These are phyloP conservation scores for Eupeodes latifasciatus DNA, from an alignment of 2,888 invertebrate species.

Conservation along the genomic window DNA sequence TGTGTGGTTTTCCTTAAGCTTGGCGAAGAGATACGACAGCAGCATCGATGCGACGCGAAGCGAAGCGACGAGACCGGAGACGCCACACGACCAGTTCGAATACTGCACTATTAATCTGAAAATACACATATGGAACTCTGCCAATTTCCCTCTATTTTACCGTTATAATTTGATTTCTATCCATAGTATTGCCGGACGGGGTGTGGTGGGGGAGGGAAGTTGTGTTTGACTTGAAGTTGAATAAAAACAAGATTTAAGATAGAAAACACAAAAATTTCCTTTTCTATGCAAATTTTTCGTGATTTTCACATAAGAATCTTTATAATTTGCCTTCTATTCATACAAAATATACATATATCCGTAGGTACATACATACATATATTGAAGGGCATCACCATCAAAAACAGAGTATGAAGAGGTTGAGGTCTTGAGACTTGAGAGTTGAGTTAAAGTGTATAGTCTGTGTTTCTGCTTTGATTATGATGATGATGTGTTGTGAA, in stretches of 20 bases:
- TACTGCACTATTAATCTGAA: slow-evolving; percentile 37
- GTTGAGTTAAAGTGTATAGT: neutral
- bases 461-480: slow-evolving; percentile 7
- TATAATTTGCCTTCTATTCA: slow-evolving; percentile 10
- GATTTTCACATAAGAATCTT: slow-evolving; percentile 58
- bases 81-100: neutral
- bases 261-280: slow-evolving; percentile 28
- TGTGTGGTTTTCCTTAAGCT: slow-evolving; percentile 30
- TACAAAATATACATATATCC: neutral
- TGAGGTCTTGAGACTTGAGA: slow-evolving; percentile 50
- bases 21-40: neutral
- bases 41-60: too few species aligned
- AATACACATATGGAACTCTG: slow-evolving; percentile 43
- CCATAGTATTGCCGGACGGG: neutral
- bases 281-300: slow-evolving; percentile 68
- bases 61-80: too few species aligned
- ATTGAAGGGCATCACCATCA: slow-evolving; percentile 57
- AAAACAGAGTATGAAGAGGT: slow-evolving; percentile 55
- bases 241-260: neutral
- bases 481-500: slow-evolving; percentile 56
- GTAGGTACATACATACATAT: neutral
- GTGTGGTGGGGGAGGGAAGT: neutral
- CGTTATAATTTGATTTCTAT: slow-evolving; percentile 59
- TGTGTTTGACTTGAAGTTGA: neutral
- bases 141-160: slow-evolving; percentile 42